Conservation (phyloP, 2,797 vertebrate genomes). For the Alauda arvensis region DNA sequence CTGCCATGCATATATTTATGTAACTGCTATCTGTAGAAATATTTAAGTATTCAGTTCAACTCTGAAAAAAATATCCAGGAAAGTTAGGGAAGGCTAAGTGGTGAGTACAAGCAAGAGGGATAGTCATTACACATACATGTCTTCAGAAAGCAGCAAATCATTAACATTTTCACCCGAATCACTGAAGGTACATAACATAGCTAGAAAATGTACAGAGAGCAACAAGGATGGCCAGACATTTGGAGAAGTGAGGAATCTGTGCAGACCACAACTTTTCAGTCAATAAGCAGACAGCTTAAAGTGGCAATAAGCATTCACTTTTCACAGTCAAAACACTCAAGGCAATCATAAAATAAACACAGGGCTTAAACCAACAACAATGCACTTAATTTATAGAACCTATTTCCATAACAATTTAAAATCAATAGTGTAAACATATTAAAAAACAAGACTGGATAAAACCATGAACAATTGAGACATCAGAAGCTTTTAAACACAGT, state of each 20-base stretch:
- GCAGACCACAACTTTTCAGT: background rate
- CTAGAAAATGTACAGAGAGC: background rate
- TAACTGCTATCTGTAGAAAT: constrained; percentile 50
- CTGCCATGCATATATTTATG: constrained; percentile 49
- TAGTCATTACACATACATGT: background rate
- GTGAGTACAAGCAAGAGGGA: background rate
- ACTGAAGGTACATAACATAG: background rate
- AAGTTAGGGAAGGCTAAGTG: constrained; percentile 31
- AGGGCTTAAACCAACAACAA: constrained; percentile 9
- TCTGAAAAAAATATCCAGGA: constrained; percentile 10
- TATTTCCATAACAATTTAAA: background rate
- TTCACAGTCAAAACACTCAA: background rate
- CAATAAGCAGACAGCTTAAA: background rate
- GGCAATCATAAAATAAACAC: background rate
- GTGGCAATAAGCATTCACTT: background rate
- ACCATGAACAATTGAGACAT: background rate
- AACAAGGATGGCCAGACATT: background rate
- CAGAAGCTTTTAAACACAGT: background rate
- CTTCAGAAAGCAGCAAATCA: background rate
- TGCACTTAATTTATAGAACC: background rate
- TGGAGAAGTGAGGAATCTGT: background rate
- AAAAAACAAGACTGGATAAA: background rate
- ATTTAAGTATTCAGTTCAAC: constrained; percentile 12
- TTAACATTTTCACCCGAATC: background rate
- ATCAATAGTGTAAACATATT: background rate